These are phyloP conservation scores for Ariolimax columbianus DNA, from an alignment of 2,888 invertebrate genomes.

Conservation along the genomic window DNA sequence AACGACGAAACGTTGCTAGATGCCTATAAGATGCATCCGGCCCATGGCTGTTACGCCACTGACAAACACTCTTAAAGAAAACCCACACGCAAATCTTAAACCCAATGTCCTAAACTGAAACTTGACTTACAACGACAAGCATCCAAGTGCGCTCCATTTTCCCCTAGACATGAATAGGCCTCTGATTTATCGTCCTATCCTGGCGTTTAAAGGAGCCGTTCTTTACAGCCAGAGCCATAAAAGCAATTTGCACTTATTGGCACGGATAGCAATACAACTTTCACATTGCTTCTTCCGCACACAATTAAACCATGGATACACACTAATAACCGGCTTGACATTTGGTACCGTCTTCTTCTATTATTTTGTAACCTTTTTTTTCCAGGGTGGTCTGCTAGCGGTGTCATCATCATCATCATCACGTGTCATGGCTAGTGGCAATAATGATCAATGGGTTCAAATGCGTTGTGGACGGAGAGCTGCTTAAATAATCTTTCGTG, in stretches of 20 bases:
- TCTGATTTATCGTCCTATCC: slow-evolving; percentile 36
- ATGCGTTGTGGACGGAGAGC: no score
- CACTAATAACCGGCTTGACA: slow-evolving; percentile 23
- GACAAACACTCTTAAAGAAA: no score
- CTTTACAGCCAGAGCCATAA: not conserved
- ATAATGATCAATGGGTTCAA: no score
- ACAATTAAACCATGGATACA: slow-evolving; percentile 25
- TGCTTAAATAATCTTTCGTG: no score
- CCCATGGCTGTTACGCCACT: no score
- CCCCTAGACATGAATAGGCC: slow-evolving; percentile 25
- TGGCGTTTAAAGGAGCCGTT: not conserved
- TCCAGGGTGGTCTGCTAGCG: no score
- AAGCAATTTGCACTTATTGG: slow-evolving; percentile 36
- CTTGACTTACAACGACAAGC: not conserved
- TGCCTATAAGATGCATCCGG: no score
- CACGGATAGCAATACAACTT: not conserved
- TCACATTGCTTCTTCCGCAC: not conserved
- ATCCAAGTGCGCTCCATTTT: not conserved
- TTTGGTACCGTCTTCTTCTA: not conserved
- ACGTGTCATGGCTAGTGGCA: no score
- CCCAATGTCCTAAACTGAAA: no score
- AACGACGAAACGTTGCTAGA: no score
- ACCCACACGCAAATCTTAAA: no score
- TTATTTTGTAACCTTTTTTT: not conserved
- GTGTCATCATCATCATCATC: no score